A percentile compares a stretch with the other conserved stretches of the same genome.
Conservation (phyloP, 2,797 vertebrate species). For the Cyprinodon diabolis region DNA sequence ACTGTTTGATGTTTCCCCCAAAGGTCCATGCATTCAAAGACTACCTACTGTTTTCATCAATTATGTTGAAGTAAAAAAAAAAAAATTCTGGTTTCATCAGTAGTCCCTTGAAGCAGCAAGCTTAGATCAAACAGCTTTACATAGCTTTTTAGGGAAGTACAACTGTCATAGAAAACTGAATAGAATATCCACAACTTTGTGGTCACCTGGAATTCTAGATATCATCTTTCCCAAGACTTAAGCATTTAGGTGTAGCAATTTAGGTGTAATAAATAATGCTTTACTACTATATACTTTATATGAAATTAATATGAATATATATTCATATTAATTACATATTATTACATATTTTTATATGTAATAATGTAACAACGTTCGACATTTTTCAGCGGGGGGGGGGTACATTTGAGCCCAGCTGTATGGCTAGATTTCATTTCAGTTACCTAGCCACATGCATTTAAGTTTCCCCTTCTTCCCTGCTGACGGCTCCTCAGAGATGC, state of each 20-base stretch:
- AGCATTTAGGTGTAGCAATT: neutral
- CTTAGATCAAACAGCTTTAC: conserved; percentile 20
- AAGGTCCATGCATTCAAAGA: conserved; percentile 67
- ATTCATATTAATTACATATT: no score
- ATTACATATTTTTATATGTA: no score
- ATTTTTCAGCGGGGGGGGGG: neutral
- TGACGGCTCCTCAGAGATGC: conserved; percentile 69
- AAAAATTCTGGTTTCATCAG: conserved; percentile 61
- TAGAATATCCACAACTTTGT: neutral
- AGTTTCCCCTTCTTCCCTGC: conserved; percentile 60
- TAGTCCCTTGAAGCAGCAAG: conserved; percentile 36
- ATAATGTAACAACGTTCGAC: no score
- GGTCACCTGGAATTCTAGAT: neutral
- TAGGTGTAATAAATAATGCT: neutral
- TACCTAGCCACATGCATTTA: conserved; percentile 47
- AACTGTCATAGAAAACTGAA: conserved; percentile 12
- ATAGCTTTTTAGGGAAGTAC: conserved; percentile 17
- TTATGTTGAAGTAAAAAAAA: conserved; percentile 73
- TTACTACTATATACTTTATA: neutral
- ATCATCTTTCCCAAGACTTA: neutral
- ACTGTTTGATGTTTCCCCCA: conserved; percentile 77
- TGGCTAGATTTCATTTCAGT: conserved; percentile 54
- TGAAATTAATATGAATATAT: neutral
- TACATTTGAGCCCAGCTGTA: conserved; percentile 64
- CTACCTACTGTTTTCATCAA: conserved; percentile 77